A percentile compares a stretch with the other conserved stretches of the same genome.
These are phyloP conservation scores for Junco hyemalis DNA, from an alignment of 2,113 vertebrate species.

Conservation along the genomic window DNA sequence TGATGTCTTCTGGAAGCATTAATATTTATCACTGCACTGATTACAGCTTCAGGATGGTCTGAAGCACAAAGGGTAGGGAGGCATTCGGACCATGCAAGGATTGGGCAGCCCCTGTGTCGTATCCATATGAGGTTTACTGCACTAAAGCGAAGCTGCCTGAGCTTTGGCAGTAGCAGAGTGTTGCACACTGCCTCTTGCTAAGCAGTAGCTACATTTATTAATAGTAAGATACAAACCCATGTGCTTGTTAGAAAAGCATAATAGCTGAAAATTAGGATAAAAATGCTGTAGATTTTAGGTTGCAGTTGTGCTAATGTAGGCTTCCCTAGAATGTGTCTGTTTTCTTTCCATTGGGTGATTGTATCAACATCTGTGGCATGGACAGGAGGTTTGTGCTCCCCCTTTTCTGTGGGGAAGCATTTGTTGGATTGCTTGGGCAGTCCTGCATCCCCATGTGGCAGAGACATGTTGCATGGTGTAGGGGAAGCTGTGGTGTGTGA, in stretches of 20 bases:
- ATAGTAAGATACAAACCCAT: neutral
- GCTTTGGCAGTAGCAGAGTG: neutral
- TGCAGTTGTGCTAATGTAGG: neutral
- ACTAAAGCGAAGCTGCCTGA: neutral
- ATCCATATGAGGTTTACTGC: neutral
- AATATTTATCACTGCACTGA: slow-evolving; percentile 55
- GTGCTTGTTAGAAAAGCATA: neutral
- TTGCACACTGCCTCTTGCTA: neutral
- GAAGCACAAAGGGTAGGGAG: neutral
- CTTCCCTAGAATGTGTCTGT: neutral
- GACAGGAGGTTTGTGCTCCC: neutral
- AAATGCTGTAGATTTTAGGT: neutral
- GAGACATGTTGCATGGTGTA: neutral
- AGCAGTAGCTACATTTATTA: neutral
- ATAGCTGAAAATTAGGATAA: neutral
- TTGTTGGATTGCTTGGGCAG: neutral
- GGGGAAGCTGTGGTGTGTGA: neutral
- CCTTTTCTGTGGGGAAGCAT: neutral
- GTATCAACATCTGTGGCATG: neutral
- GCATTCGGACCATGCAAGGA: neutral
- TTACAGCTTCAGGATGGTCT: neutral
- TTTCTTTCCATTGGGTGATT: neutral
- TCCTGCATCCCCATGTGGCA: neutral
- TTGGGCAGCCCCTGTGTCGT: neutral
- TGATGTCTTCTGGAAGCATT: neutral